These are phyloP conservation scores for Oncorhynchus masou DNA, from an alignment of 2,113 vertebrate species.

Conservation along the genomic window DNA sequence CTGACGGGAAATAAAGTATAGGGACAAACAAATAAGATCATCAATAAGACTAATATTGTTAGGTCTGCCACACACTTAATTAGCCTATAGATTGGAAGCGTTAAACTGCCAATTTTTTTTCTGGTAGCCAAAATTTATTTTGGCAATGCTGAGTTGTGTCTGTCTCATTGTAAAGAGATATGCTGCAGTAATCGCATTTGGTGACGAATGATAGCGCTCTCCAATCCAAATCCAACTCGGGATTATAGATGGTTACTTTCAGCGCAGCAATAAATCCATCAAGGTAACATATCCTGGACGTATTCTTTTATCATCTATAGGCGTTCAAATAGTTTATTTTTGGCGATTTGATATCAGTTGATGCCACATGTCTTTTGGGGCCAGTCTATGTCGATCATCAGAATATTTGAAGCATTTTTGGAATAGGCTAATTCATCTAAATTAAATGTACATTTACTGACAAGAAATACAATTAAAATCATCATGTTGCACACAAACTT, in stretches of 20 bases:
- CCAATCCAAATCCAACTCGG: slow-evolving; percentile 16
- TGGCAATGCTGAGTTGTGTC: not conserved
- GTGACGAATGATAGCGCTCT: slow-evolving; percentile 9
- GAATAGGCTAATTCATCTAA: no score
- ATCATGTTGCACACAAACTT: no score
- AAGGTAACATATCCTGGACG: not conserved
- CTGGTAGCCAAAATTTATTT: not conserved
- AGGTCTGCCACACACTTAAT: not conserved
- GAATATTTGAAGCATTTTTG: no score
- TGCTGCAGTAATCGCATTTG: slow-evolving; percentile 18
- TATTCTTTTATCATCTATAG: no score
- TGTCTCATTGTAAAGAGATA: not conserved
- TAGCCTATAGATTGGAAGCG: not conserved
- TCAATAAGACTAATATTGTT: no score
- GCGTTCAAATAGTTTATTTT: no score
- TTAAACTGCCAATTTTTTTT: not conserved
- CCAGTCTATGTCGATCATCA: no score
- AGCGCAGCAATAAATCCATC: slow-evolving; percentile 1
- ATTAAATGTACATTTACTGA: no score
- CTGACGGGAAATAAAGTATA: not conserved
- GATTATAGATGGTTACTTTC: slow-evolving; percentile 2
- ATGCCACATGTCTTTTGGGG: no score
- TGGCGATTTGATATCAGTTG: no score
- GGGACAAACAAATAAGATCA: not conserved
- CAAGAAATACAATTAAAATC: no score